Evolutionary conservation across 2,888 invertebrate species (phyloP), one percentile per base, ranked within the genome.

Genomic region (Dromius quadrimaculatus): DNA sequence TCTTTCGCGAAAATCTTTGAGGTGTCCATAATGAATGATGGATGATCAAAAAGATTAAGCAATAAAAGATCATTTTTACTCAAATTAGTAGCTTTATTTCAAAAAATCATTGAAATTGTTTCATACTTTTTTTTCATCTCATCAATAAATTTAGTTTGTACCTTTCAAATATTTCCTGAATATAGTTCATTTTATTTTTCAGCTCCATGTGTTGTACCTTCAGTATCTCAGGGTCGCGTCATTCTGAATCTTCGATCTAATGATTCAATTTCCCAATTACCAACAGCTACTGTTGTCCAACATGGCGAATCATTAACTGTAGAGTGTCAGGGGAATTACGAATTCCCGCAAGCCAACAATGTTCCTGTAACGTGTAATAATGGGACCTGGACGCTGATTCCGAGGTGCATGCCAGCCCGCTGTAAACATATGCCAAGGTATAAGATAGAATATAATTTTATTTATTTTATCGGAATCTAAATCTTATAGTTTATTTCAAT

Each of bases 361-460:
- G 90, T 90, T 2, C 88, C 89, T 0, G 92, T 95, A 0, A 89
- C 90, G 0, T 99, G 98, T 80, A 91, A 93, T 79, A 97, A 98
- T 77, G 98, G 98, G 0, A 94, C 96, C 0, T 99, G 98, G 98
- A 92, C 95, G 0, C 91, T 94, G 73, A 92, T 96, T 75, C 97
- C 98, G 2, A 88, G 90, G 68, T 93, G 93, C 78, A 89, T 91
- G 72, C 91, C 93, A 74, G 88, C 98, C 78, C 87, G 94, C 89
- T 83, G 83, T 70, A 83, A 83, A 71, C 77, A 79, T 71, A 76
- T 83, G 47, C 83, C 83, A 0, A 82, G 78, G 70, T 68, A n/a
- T n/a, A n/a, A n/a, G n/a, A n/a, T n/a, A n/a, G 13, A 38, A 28
- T 5, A 5, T 28, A 15, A 19, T 19, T 15, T 43, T 43, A 3